Percentiles rank a stretch among this genome's conserved stretches.
phyloP scores from a whole-genome alignment of 2,797 vertebrate species.

The Myiotriccus ornatus region DNA sequence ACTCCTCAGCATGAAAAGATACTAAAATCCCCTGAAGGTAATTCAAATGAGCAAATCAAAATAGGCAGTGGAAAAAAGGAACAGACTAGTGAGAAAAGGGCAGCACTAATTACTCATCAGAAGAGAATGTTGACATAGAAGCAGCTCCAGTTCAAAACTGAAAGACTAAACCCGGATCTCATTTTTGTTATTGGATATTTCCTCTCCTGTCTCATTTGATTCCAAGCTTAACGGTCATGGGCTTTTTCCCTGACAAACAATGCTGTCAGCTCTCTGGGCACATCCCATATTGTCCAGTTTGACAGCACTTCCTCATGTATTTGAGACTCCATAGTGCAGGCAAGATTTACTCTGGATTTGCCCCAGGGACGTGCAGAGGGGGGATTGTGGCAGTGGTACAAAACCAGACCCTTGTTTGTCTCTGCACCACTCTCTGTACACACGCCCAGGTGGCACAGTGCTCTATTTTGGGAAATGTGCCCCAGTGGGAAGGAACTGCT shows the following conservation, averaged over 20 bases:
- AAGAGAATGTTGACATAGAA: neutral
- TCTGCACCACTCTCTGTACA: neutral
- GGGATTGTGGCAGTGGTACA: neutral
- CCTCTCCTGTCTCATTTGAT: neutral
- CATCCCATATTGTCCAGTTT: neutral
- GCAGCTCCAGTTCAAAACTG: slow-evolving; percentile 14
- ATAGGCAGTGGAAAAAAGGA: neutral
- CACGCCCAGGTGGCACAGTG: neutral
- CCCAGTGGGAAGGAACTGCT: neutral
- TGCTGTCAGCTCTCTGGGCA: neutral
- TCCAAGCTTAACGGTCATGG: neutral
- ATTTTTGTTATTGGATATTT: neutral
- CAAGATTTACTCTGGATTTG: neutral
- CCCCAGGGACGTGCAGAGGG: neutral
- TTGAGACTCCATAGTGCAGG: neutral
- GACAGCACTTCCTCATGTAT: neutral
- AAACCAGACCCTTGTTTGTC: neutral
- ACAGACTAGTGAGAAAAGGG: neutral
- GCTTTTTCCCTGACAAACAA: neutral
- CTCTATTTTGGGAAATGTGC: neutral
- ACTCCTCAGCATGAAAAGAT: neutral
- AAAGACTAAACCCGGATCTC: neutral
- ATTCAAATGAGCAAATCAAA: slow-evolving; percentile 18
- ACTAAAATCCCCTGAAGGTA: neutral
- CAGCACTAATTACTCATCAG: neutral